Evolutionary conservation across 2,797 vertebrate genomes (phyloP), one percentile per base, ranked within the genome.

Genomic region (Myiothlypis chrysogaster): DNA sequence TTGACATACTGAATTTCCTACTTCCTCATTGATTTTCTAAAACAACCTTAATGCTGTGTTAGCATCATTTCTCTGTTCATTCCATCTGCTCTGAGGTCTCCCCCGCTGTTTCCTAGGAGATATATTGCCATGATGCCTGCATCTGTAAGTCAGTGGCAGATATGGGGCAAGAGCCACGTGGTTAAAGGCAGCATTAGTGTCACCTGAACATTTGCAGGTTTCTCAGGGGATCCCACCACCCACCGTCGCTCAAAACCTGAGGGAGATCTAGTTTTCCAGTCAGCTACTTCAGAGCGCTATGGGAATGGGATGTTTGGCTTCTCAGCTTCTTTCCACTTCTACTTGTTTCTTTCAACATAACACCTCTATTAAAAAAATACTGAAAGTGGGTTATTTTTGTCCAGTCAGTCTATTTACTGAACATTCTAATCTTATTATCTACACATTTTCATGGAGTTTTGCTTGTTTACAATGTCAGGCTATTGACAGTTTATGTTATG

Each of bases 41-140:
- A 80, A 84, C 89, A 91, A 53, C 66, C 89, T 88, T 93, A 96
- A 81, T 93, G 94, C 94, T 94, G 94, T 53, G 91, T 94, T 94
- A 93, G 95, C 94, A 96, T 81, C 85, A 63, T 94, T 92, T 84
- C 59, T 90, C 84, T 82, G 65, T 71, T 94, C 70, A 25, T 73
- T 93, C 94, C 94, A 95, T 91, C 95, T 94, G 89, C 87, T 96
- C 76, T 41, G 65, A 94, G 85, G 87, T 93, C 89, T 96, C 76
- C 87, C 93, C 89, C 1, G 59, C 89, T 95, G 94, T 97, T 96
- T 96, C 93, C 94, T 96, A 93, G 93, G 96, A 95, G 94, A 95
- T 82, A n/a, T 50, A 93, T 81, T 93, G 85, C 91, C 83, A 90
- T 0, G 1, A 70, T 68, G 77, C 64, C 72, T 82, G 94, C 93